A percentile compares a stretch with the other conserved stretches of the same genome.
These are phyloP conservation scores for Amphipoea oculea DNA, from an alignment of 2,888 invertebrate species.

Conservation along the genomic window DNA sequence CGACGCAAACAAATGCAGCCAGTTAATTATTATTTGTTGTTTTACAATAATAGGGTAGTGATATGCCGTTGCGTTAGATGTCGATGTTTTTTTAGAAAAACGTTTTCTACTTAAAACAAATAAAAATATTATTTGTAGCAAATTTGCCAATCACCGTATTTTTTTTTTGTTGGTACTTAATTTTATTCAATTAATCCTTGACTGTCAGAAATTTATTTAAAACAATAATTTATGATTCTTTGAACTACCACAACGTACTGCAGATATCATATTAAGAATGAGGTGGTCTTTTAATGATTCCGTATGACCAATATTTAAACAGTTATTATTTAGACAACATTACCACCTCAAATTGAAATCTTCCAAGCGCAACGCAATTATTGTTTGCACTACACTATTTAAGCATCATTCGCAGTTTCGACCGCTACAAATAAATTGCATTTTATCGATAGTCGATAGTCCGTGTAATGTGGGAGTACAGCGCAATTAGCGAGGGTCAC, in stretches of 20 bases:
- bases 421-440: constrained; percentile 63
- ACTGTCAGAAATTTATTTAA: background rate
- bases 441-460: constrained; percentile 79
- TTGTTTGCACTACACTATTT: constrained; percentile 53
- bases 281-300: background rate
- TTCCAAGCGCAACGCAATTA: constrained; percentile 40
- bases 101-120: background rate
- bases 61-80: constrained; percentile 53
- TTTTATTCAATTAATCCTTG: background rate
- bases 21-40: constrained; percentile 81
- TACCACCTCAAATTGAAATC: constrained; percentile 42
- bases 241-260: background rate
- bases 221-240: background rate
- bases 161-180: background rate
- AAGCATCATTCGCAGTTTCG: constrained; percentile 53
- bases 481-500: constrained; percentile 82
- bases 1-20: constrained; percentile 84
- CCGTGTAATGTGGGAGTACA: constrained; percentile 65
- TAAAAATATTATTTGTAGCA: background rate
- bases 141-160: no score
- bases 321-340: constrained; percentile 4
- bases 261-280: background rate
- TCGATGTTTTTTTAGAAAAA: constrained; percentile 45
- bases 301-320: background rate
- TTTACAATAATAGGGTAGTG: constrained; percentile 71